Conservation (phyloP, 2,797 vertebrate species). For the Botia almorhae region DNA sequence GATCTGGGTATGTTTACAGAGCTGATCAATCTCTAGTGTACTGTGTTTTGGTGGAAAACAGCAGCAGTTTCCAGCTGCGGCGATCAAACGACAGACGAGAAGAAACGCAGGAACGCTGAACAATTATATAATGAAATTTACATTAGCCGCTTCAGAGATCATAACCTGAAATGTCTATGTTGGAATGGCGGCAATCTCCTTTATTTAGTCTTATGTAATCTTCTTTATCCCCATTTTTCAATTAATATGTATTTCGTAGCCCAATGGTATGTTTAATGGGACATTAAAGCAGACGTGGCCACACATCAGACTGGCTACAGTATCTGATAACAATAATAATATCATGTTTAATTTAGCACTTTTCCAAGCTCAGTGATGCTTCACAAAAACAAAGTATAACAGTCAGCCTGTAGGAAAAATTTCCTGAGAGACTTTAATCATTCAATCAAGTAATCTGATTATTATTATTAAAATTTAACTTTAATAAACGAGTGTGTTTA, state of each 20-base stretch:
- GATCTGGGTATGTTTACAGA: constrained; percentile 32
- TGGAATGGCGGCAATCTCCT: not conserved
- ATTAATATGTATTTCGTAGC: not conserved
- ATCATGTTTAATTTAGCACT: too few relatives aligned
- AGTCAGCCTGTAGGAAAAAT: too few relatives aligned
- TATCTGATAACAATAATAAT: too few relatives aligned
- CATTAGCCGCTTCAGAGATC: constrained; percentile 12
- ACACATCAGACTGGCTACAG: too few relatives aligned
- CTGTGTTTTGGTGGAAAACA: not conserved
- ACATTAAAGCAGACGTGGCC: not conserved
- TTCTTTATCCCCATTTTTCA: not conserved
- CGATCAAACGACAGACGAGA: not conserved
- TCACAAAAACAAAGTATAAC: too few relatives aligned
- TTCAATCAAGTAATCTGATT: too few relatives aligned
- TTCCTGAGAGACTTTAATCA: too few relatives aligned
- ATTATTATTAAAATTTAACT: too few relatives aligned
- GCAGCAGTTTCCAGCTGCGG: not conserved
- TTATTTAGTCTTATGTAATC: too few relatives aligned
- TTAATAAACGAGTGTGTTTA: too few relatives aligned
- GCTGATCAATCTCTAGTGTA: constrained; percentile 31
- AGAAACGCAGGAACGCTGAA: not conserved
- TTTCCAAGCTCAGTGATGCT: too few relatives aligned
- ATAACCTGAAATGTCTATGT: not conserved
- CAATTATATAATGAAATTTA: constrained; percentile 4
- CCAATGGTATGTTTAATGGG: not conserved